phyloP scores from a whole-genome alignment of 1,140 invertebrate genomes.

The Aphelinus certus region DNA sequence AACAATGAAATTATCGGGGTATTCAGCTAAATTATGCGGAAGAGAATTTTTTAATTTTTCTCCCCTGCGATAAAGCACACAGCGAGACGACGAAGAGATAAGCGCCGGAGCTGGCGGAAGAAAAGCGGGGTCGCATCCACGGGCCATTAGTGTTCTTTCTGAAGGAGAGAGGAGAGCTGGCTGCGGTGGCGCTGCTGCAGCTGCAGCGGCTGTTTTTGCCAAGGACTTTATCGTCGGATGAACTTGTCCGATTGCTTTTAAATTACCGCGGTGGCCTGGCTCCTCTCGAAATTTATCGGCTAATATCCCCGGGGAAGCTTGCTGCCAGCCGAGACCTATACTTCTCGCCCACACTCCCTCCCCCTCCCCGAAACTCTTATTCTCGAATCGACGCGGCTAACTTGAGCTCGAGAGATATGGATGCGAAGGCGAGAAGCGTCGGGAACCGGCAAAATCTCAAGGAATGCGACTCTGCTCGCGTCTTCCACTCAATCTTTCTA shows the following conservation, averaged over 20 bases:
- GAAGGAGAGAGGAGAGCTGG: not conserved
- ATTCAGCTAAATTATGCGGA: not conserved
- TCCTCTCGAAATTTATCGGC: slow-evolving; percentile 28
- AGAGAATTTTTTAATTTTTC: slow-evolving; percentile 6
- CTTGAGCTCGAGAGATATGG: too few species aligned
- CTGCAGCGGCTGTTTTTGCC: not conserved
- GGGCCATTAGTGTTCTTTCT: slow-evolving; percentile 26
- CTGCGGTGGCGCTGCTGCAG: too few species aligned
- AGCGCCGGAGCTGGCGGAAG: not conserved
- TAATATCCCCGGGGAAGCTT: slow-evolving; percentile 9
- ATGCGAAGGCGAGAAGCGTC: not conserved
- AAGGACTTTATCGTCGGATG: slow-evolving; percentile 33
- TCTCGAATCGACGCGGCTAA: too few species aligned
- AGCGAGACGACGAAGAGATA: slow-evolving; percentile 25
- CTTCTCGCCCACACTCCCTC: not conserved
- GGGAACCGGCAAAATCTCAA: not conserved
- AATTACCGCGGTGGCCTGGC: slow-evolving; percentile 21
- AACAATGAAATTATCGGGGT: not conserved
- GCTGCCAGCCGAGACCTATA: not conserved
- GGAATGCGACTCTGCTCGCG: slow-evolving; percentile 15
- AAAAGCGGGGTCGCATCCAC: not conserved
- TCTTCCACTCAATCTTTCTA: not conserved
- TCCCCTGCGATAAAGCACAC: not conserved
- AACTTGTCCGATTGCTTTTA: slow-evolving; percentile 35
- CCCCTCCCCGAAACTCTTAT: not conserved